Conservation (phyloP, 1,140 invertebrate species). For the silkworm (Bombyx mori) region ASM3026992v2 NC_085130.1:17586001-17586500, state of each 20-base stretch:
- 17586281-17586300: too few species aligned
- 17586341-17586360: too few species aligned
- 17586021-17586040: slow-evolving; percentile 48
- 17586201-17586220: slow-evolving; percentile 11
- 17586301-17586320: too few species aligned
- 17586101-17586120: slow-evolving; percentile 54
- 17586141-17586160: slow-evolving; percentile 6
- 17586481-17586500: slow-evolving; percentile 15
- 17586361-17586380: too few species aligned
- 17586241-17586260: slow-evolving; percentile 2
- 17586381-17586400: too few species aligned
- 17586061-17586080: slow-evolving; percentile 50
- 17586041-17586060: slow-evolving; percentile 48
- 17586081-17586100: slow-evolving; percentile 58
- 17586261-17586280: too few species aligned
- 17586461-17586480: slow-evolving; percentile 8
- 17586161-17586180: slow-evolving; percentile 15
- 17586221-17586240: slow-evolving; percentile 4
- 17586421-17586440: not conserved
- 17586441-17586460: not conserved
- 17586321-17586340: too few species aligned
- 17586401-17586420: too few species aligned
- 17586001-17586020: slow-evolving; percentile 48
- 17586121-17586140: slow-evolving; percentile 35
- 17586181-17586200: slow-evolving; percentile 17